These are phyloP conservation scores for Neoitamus cyanurus DNA, from an alignment of 2,888 invertebrate genomes.

Conservation along the genomic window DNA sequence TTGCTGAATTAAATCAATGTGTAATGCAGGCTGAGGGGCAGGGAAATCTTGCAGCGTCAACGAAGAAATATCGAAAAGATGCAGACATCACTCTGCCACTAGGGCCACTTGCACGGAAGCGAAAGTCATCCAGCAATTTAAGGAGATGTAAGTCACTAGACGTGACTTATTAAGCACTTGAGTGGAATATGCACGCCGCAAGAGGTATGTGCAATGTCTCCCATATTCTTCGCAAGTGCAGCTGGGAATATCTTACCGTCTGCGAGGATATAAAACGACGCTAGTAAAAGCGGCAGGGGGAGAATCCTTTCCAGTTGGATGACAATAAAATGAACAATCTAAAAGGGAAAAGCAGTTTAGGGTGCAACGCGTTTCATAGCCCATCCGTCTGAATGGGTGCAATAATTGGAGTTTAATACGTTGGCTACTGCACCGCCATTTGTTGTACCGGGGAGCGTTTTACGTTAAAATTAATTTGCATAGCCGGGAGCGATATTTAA, in stretches of 20 bases:
- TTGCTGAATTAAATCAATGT: neutral
- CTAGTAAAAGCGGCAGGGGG: neutral
- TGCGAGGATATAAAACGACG: neutral
- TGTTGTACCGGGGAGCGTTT: neutral
- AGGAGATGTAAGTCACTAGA: constrained; percentile 5
- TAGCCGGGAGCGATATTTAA: constrained; percentile 10
- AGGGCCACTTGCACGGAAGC: neutral
- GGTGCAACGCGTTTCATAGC: neutral
- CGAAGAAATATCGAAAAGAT: neutral
- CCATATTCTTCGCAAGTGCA: neutral
- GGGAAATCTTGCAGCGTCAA: neutral
- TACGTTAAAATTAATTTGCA: constrained; percentile 24
- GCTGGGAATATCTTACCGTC: neutral
- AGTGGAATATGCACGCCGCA: neutral
- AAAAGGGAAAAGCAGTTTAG: neutral
- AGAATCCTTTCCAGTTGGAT: neutral
- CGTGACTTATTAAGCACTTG: neutral
- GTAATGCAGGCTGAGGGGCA: neutral
- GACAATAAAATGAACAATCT: neutral
- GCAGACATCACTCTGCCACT: neutral
- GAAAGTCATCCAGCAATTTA: neutral
- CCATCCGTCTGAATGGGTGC: neutral
- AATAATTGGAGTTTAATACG: constrained; percentile 18
- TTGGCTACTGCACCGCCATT: neutral
- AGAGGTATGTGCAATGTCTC: neutral